Conservation (phyloP, 2,797 vertebrate species). For the Rhabdophis nuchalis region DNA sequence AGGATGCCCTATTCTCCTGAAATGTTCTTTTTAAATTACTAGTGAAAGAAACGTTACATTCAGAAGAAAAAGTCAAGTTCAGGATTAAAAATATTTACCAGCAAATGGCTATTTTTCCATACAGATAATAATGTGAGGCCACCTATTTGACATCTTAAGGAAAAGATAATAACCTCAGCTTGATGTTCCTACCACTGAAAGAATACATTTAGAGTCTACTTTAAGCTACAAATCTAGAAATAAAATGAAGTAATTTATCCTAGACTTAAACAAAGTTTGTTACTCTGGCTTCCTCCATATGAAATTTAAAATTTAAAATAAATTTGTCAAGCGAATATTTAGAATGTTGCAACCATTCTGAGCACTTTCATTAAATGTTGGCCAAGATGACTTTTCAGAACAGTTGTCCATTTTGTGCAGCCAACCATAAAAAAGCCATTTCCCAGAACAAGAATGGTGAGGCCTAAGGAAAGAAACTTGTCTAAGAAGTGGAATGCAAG, state of each 20-base stretch:
- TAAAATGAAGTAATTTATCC: too few relatives aligned
- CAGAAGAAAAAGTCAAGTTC: background rate
- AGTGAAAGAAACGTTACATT: conserved; percentile 16
- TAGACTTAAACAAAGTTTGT: background rate
- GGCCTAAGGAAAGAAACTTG: background rate
- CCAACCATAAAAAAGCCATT: background rate
- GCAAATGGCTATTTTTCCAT: background rate
- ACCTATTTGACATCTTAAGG: background rate
- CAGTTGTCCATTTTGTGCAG: background rate
- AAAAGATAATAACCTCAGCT: background rate
- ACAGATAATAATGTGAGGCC: background rate
- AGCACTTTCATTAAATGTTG: background rate
- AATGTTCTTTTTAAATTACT: background rate
- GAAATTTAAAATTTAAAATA: background rate
- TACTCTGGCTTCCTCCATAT: background rate
- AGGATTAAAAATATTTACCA: background rate
- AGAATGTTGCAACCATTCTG: background rate
- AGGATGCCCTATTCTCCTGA: background rate
- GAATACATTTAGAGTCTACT: background rate
- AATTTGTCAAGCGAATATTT: background rate
- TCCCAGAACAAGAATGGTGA: background rate
- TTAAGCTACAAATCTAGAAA: background rate
- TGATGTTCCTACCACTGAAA: background rate
- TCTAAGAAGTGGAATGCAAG: background rate
- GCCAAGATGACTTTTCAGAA: background rate